These are phyloP conservation scores for Trachelus iudaicus DNA, from an alignment of 2,888 invertebrate genomes.

Conservation along the genomic window DNA sequence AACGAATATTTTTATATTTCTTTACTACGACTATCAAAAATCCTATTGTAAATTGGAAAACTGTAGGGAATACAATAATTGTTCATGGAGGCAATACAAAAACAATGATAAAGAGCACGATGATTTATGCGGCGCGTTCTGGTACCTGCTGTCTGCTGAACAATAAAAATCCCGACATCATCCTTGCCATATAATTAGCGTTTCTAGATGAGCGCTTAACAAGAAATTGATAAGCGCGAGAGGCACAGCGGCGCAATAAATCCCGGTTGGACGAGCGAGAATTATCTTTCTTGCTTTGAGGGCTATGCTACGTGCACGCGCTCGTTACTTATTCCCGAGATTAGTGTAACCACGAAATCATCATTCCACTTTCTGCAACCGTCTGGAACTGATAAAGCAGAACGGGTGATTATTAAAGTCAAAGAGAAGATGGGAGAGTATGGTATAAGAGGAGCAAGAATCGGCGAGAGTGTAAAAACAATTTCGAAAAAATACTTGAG, in stretches of 20 bases:
- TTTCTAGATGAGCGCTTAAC: conserved; percentile 1
- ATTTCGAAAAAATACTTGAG: not conserved
- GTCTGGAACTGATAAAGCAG: not conserved
- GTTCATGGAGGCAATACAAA: not conserved
- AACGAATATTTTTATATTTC: not conserved
- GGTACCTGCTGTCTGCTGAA: not conserved
- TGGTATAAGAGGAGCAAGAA: not conserved
- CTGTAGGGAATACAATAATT: not conserved
- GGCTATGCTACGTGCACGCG: not conserved
- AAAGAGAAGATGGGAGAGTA: not conserved
- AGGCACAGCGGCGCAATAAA: conserved; percentile 7
- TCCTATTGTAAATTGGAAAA: not conserved
- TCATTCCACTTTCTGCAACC: conserved; percentile 3
- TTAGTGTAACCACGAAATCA: not conserved
- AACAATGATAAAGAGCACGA: not conserved
- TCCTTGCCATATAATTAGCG: conserved; percentile 1
- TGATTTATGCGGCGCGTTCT: not conserved
- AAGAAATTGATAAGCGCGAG: conserved; percentile 6
- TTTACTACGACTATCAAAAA: not conserved
- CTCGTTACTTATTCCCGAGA: conserved; percentile 7
- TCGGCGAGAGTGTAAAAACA: not conserved
- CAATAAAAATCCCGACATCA: not conserved
- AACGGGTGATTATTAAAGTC: not conserved
- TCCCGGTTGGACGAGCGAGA: conserved; percentile 5
- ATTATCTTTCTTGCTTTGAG: not conserved